Percentiles rank a stretch among this genome's conserved stretches.
These are phyloP conservation scores for Marmota monax DNA, from an alignment of 2,113 vertebrate species.

Conservation along the genomic window DNA sequence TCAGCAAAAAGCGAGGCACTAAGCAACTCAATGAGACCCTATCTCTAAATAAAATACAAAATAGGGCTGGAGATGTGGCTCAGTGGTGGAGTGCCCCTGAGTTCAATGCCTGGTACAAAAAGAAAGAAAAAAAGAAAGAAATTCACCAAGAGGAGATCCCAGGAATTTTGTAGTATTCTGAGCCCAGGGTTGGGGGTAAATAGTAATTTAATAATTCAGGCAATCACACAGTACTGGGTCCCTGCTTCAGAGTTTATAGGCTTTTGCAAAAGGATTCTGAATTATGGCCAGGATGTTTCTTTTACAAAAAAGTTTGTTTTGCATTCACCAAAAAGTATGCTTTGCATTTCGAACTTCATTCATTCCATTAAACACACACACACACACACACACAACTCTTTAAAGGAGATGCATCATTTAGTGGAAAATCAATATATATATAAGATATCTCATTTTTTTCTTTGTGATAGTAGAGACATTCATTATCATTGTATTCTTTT, in stretches of 20 bases:
- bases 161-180: neutral
- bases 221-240: neutral
- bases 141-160: neutral
- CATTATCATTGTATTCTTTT: neutral
- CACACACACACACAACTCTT: neutral
- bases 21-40: too few relatives aligned
- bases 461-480: neutral
- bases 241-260: neutral
- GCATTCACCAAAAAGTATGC: neutral
- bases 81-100: too few relatives aligned
- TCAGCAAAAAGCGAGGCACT: too few relatives aligned
- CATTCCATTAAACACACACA: neutral
- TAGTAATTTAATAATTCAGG: neutral
- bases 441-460: conserved; percentile 4
- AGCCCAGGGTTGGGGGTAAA: neutral
- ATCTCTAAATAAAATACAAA: too few relatives aligned
- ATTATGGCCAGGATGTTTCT: neutral
- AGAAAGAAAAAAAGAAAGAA: neutral
- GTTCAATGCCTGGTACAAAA: too few relatives aligned
- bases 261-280: conserved; percentile 29
- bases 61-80: too few relatives aligned
- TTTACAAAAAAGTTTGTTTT: neutral
- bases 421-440: neutral
- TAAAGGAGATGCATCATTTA: conserved; percentile 13
- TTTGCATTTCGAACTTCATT: neutral